A percentile compares a stretch with the other conserved stretches of the same genome.
phyloP scores from a whole-genome alignment of 2,797 vertebrate species.

The Pogoniulus pusillus region DNA sequence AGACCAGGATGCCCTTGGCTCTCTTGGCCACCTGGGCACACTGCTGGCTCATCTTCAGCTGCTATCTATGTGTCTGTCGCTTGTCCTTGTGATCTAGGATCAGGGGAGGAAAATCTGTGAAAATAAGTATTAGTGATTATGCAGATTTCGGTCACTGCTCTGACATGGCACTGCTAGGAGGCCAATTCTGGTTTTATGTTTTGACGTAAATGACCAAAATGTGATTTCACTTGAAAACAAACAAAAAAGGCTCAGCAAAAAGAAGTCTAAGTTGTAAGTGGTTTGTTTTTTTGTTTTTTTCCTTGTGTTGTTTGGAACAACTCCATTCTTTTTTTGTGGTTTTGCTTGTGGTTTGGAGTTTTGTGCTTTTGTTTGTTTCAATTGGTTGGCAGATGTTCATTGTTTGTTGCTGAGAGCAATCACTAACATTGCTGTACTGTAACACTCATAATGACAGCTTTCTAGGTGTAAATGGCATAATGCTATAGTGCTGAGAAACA shows the following conservation, averaged over 20 bases:
- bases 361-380: fast-evolving
- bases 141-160: background rate
- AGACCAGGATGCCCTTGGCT: too few species aligned
- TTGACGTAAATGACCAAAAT: background rate
- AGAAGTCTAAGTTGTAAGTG: too few species aligned
- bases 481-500: background rate
- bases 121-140: background rate
- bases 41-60: too few species aligned
- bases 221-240: background rate
- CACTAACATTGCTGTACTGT: background rate
- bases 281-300: too few species aligned
- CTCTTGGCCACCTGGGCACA: too few species aligned
- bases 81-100: background rate
- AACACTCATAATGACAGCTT: background rate
- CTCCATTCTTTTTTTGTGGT: fast-evolving
- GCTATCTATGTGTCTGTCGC: background rate
- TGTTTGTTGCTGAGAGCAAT: background rate
- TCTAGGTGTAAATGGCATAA: constrained; percentile 21
- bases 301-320: background rate
- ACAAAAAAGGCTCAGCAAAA: background rate
- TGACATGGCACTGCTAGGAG: background rate
- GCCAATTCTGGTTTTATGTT: background rate
- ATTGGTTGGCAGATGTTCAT: background rate
- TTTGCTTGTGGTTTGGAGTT: too few species aligned
- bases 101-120: background rate